Evolutionary conservation across 2,888 invertebrate genomes (phyloP).

Genomic region (Meliscaeva auricollis): DNA sequence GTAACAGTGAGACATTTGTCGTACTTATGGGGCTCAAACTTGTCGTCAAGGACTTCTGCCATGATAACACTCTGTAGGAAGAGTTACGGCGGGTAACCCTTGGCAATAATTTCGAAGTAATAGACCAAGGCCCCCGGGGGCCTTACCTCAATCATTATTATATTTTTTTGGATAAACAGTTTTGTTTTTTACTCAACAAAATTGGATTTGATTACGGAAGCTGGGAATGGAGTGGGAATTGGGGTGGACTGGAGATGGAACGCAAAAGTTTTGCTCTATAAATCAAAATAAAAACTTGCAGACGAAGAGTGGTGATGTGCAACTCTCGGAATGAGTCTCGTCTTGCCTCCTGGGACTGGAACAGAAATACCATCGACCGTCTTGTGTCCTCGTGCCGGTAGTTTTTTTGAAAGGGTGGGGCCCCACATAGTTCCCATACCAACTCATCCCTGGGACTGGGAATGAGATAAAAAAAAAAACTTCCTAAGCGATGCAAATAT

Average conservation of each 20-base stretch:
- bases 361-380: slow-evolving; percentile 15
- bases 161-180: slow-evolving; percentile 47
- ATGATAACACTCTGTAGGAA: background rate
- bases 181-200: slow-evolving; percentile 26
- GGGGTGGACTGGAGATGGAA: background rate
- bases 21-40: slow-evolving; percentile 10
- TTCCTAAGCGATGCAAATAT: slow-evolving; percentile 66
- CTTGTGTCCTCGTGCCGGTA: slow-evolving; percentile 9
- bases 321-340: slow-evolving; percentile 40
- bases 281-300: slow-evolving; percentile 57
- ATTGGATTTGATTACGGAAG: slow-evolving; percentile 46
- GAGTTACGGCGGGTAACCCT: slow-evolving; percentile 5
- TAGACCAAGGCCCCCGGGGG: slow-evolving; percentile 19
- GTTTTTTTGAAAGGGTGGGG: no score
- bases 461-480: slow-evolving; percentile 25
- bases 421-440: background rate
- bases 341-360: slow-evolving; percentile 24
- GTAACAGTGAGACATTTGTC: slow-evolving; percentile 29
- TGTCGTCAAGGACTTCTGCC: slow-evolving; percentile 14
- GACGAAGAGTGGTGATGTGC: slow-evolving; percentile 43
- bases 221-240: background rate
- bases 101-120: slow-evolving; percentile 36
- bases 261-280: slow-evolving; percentile 49
- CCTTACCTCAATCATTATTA: slow-evolving; percentile 30
- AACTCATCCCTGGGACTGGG: background rate